Evolutionary conservation across 1,140 invertebrate genomes (phyloP), one percentile per base, ranked within the genome.

Genomic region (Tribolium madens): DNA sequence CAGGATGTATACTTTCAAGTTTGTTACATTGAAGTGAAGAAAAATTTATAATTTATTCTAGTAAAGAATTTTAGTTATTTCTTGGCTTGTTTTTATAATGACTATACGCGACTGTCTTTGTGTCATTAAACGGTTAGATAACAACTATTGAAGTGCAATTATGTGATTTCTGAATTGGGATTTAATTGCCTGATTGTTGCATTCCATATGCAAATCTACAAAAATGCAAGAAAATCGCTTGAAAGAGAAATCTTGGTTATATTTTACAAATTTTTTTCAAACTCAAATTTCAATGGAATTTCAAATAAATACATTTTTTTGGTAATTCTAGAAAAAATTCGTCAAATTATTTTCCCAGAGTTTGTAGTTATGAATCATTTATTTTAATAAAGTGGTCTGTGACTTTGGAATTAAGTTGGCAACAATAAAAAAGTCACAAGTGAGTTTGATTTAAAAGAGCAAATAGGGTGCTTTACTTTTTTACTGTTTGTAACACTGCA

Each of bases 1-100:
- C 77, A 78, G 77, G 77, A 78, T 78, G 57, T 64, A 78, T 76
- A 78, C 77, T 78, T 78, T 78, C 77, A 74, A 78, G 69, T 60
- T 64, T 64, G 57, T 64, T 72, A 47, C 75, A 76, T 76, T 76
- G 75, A 76, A 26, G 13, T 46, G 13, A 57, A 72, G 52, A 76
- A 76, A 71, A 70, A 71, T 64, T 5, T 9, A 33, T 64, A 64
- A 64, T 64, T 64, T 33, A 64, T 64, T 64, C 57, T 33, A 13
- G 1, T 13, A 12, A 64, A 64, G 57, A 64, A 64, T 64, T 64
- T 64, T 57, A 57, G 15, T 57, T 57, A 57, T 57, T 57, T 57
- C 14, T 21, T 21, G 50, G 50, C 50, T 13, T 3, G 15, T 57
- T 21, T 57, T 57, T 57, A 57, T 57, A 15, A 15, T 7, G 15